Percentiles rank a stretch among this genome's conserved stretches.
phyloP scores from a whole-genome alignment of 2,888 invertebrate genomes.

The Mimumesa dahlbomi region DNA sequence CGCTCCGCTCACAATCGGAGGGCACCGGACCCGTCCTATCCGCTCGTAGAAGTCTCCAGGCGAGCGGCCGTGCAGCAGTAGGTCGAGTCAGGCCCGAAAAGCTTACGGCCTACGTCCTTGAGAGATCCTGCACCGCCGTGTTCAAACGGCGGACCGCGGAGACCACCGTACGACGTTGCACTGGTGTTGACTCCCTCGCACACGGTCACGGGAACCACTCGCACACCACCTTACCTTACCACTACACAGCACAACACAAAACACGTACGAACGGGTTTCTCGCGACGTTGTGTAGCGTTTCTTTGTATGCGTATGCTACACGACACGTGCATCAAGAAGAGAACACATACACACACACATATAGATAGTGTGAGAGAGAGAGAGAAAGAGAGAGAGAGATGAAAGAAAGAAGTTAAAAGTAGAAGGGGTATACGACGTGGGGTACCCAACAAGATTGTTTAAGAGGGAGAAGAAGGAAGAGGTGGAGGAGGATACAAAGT shows the following conservation, averaged over 20 bases:
- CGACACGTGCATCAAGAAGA: constrained; percentile 52
- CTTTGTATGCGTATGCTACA: too few species aligned
- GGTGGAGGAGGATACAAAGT: constrained; percentile 35
- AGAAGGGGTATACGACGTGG: constrained; percentile 17
- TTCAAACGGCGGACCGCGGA: constrained; percentile 38
- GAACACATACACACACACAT: constrained; percentile 22
- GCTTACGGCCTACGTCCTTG: constrained; percentile 63
- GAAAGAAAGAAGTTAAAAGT: too few species aligned
- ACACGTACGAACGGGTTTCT: too few species aligned
- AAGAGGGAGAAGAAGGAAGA: constrained; percentile 39
- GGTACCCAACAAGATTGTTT: constrained; percentile 18
- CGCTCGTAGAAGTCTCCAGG: constrained; percentile 62
- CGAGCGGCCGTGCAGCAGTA: constrained; percentile 54
- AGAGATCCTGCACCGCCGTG: constrained; percentile 56
- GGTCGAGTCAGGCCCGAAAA: constrained; percentile 65
- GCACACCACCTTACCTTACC: neutral
- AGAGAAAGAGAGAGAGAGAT: constrained; percentile 7
- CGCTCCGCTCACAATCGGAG: constrained; percentile 15
- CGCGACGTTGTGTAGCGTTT: too few species aligned
- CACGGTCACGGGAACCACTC: neutral
- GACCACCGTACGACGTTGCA: constrained; percentile 37
- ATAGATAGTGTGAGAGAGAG: constrained; percentile 3
- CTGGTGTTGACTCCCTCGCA: constrained; percentile 27
- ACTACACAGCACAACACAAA: too few species aligned
- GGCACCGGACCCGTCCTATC: constrained; percentile 45